Percentiles rank a stretch among this genome's conserved stretches.
Conservation (phyloP, 2,113 vertebrate species). For the Podocnemis expansa region DNA sequence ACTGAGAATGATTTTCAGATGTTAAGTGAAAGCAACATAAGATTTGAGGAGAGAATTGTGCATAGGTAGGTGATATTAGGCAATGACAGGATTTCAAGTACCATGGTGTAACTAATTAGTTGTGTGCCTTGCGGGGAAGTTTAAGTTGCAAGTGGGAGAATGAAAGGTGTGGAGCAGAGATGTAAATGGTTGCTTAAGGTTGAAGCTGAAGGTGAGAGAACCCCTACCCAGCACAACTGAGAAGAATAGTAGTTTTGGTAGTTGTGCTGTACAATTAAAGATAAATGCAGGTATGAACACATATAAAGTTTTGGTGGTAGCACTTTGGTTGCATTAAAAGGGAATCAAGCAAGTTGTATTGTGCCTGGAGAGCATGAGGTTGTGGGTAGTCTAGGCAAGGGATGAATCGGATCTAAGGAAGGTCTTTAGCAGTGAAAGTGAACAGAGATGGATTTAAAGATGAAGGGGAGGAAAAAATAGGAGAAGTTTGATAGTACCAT, state of each 20-base stretch:
- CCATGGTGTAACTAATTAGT: too few relatives aligned
- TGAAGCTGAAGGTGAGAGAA: neutral
- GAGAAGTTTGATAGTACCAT: neutral
- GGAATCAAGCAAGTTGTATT: rapidly evolving
- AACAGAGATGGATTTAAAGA: neutral
- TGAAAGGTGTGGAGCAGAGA: neutral
- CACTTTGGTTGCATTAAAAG: neutral
- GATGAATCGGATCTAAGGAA: neutral
- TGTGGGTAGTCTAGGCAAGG: neutral
- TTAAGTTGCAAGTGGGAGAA: neutral
- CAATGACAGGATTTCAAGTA: neutral
- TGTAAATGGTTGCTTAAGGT: neutral
- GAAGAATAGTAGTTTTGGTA: constrained; percentile 13
- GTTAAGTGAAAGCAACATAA: neutral
- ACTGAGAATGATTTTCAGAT: neutral
- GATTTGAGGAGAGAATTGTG: neutral
- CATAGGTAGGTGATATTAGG: neutral
- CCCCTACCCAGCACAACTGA: neutral
- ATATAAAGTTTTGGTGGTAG: neutral
- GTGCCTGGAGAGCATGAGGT: neutral
- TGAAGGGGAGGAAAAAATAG: neutral
- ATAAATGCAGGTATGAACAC: neutral
- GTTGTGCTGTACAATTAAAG: neutral
- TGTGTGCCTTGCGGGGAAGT: too few relatives aligned
- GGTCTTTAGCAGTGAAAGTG: neutral